Evolutionary conservation across 64 coral and sea anemone genomes (phyloP).

Genomic region (Porites lutea): DNA sequence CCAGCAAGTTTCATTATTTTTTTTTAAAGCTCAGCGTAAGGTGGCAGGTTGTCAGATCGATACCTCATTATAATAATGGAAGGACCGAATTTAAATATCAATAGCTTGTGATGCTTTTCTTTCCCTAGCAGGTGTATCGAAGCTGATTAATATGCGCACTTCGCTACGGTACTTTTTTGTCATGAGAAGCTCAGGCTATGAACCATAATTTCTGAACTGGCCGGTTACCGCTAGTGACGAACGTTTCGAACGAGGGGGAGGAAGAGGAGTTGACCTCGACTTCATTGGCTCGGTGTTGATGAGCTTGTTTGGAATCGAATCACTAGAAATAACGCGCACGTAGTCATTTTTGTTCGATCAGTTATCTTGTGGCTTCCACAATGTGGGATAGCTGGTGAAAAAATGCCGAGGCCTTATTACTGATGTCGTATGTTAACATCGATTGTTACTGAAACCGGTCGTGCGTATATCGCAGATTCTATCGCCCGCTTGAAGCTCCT

Average conservation of each 20-base stretch:
- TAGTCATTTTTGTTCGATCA: constrained; percentile 12
- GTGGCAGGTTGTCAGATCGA: constrained; percentile 37
- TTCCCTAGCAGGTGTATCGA: constrained; percentile 56
- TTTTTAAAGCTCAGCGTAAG: constrained; percentile 27
- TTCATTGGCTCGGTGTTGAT: constrained; percentile 14
- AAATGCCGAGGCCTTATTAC: not conserved
- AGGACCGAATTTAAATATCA: constrained; percentile 76
- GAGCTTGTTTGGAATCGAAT: constrained; percentile 1
- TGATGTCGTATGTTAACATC: constrained; percentile 23
- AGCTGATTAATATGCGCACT: constrained; percentile 58
- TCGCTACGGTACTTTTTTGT: constrained; percentile 36
- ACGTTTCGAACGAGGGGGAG: constrained; percentile 5
- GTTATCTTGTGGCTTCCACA: not conserved
- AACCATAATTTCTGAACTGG: constrained; percentile 49
- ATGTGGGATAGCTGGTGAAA: constrained; percentile 15
- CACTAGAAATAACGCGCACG: not conserved
- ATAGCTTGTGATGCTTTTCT: constrained; percentile 31
- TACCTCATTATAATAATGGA: constrained; percentile 50
- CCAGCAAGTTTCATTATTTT: not conserved
- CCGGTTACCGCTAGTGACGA: constrained; percentile 42
- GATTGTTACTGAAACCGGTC: not conserved
- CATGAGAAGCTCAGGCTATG: constrained; percentile 17
- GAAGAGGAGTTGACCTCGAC: constrained; percentile 3
- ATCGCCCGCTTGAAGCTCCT: constrained; percentile 5
- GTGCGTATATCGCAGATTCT: not conserved